Base-by-base conservation (phyloP, 1,140 invertebrate genomes). In the Daktulosphaira vitifoliae region DNA sequence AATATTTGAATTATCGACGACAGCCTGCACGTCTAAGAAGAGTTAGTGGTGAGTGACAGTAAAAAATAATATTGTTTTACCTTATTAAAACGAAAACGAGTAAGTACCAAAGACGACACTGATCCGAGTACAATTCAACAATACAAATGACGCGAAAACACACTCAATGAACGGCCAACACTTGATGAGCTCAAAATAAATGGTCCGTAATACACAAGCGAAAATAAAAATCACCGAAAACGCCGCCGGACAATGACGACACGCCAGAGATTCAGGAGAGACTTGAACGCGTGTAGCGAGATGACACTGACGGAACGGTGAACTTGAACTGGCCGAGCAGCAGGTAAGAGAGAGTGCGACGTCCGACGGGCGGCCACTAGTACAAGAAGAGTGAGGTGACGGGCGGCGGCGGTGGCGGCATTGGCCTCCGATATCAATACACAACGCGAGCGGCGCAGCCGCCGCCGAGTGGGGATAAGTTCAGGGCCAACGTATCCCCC, bases 291-390 rank as follows among this genome's bases (percentile, higher is more conserved):
- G 26, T 42, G 56, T 16, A 15, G n/a, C 56, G 56, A 16, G 56
- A 62, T 62, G 56, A 62, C 39, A 48, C 56, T 48, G 56, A n/a
- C 42, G 56, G 56, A 62, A 46, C 56, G 56, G 38, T 62, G 56
- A 62, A 62, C 56, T 62, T 62, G 56, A 62, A 62, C 56, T 62
- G 56, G 42, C 56, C 39, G 42, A 39, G 38, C 39, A 20, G 56
- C 56, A 62, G 56, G 56, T 62, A 42, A 48, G 56, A 62, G 56
- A 62, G 56, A 62, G 56, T 62, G 56, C 56, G 56, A 48, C 56
- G 56, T 48, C 26, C 56, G 42, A n/a, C 56, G 42, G 56, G 16
- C 50, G 26, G 39, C 5, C 29, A 33, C 5, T 38, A 23, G 54
- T 22, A 20, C n/a, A n/a, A n/a, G n/a, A n/a, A n/a, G n/a, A n/a